Conservation (phyloP, 2,888 invertebrate genomes). For the Steinernema carpocapsae region DNA sequence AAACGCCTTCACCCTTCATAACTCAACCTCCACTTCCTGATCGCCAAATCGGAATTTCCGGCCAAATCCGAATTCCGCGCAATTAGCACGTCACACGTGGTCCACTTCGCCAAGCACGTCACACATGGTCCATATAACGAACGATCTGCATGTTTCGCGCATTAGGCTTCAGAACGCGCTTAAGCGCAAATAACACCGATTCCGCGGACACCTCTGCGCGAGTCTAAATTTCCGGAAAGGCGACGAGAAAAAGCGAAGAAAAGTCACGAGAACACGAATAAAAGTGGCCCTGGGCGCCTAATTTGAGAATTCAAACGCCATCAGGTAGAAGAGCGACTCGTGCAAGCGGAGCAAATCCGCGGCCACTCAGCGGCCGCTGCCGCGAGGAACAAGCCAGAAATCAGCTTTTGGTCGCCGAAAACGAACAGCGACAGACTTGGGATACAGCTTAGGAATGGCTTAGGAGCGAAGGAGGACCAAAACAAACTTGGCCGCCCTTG, state of each 20-base stretch:
- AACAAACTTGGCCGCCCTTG: neutral
- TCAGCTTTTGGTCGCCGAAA: neutral
- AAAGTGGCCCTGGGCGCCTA: constrained; percentile 1
- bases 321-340: constrained; percentile 11
- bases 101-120: neutral
- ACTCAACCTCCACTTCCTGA: neutral
- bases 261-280: neutral
- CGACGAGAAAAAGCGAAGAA: neutral
- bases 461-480: neutral
- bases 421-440: neutral
- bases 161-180: neutral
- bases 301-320: neutral
- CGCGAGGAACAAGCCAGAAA: neutral
- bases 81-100: no score
- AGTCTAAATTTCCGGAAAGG: neutral
- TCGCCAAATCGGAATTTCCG: no score
- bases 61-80: no score
- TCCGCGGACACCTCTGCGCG: neutral
- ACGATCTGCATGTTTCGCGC: neutral
- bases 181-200: neutral
- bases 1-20: neutral
- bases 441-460: neutral
- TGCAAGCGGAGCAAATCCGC: no score
- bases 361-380: no score
- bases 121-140: neutral